A percentile compares a stretch with the other conserved stretches of the same genome.
Conservation (phyloP, 2,113 vertebrate genomes). For the Physeter macrocephalus region DNA sequence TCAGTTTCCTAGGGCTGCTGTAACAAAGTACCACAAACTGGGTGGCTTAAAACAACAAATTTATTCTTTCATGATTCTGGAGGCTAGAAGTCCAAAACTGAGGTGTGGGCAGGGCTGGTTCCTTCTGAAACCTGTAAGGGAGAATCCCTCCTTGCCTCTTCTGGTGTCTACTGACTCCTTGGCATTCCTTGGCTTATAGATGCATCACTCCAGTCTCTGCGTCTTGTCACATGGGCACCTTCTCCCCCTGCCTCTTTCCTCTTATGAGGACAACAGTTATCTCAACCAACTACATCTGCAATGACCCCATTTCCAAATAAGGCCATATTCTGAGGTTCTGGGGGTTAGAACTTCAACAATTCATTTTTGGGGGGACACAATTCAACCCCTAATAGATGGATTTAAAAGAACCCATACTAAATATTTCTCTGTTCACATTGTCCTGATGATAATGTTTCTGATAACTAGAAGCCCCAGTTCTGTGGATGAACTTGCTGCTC, state of each 20-base stretch:
- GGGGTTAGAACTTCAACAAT: background rate
- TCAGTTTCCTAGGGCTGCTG: background rate
- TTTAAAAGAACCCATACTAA: background rate
- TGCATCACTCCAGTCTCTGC: background rate
- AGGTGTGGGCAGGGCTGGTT: background rate
- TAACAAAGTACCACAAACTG: background rate
- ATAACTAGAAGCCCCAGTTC: background rate
- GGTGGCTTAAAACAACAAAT: background rate
- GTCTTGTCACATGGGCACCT: background rate
- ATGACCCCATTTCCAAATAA: background rate
- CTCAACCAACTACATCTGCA: background rate
- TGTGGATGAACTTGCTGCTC: background rate
- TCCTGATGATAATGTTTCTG: background rate
- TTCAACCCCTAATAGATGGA: background rate
- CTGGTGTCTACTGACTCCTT: background rate
- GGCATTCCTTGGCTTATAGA: background rate
- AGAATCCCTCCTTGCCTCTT: background rate
- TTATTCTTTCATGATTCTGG: background rate
- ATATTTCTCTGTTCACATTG: background rate
- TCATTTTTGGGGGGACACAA: background rate
- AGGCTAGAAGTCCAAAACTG: background rate
- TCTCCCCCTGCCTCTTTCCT: background rate
- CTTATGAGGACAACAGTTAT: background rate
- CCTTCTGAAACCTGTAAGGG: background rate
- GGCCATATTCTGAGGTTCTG: background rate